Evolutionary conservation across 2,113 vertebrate genomes (phyloP), one percentile per base, ranked within the genome.

Genomic region (Manacus vitellinus): DNA sequence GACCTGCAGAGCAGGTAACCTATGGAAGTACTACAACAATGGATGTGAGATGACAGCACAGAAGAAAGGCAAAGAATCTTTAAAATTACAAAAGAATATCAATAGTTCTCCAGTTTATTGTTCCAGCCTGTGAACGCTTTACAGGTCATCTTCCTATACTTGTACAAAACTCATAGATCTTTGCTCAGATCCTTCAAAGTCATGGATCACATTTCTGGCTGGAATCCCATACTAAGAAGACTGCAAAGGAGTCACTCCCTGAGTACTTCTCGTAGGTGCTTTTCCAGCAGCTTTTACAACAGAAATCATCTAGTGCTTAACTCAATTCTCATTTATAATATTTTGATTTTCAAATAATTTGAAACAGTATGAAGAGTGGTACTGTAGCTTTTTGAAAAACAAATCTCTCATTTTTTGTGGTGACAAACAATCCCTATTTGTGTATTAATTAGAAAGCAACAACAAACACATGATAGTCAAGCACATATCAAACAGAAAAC

Each of bases 381-480:
- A 89, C 70, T 85, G 66, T 49, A 97, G 79, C 73, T 73, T 89
- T 59, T 81, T 78, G 89, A 97, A 93, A 97, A 58, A 91, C 95
- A 70, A 44, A 86, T 91, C 68, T 93, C 9, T 55, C 61, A 24
- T 28, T 54, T 90, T 70, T 83, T 91, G 41, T 86, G 61, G 80
- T 65, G 52, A 41, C 55, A 88, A 78, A 93, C 51, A 94, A 97
- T 96, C 58, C 89, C 76, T 94, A 96, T 91, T 97, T 89, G 95
- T 92, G 82, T 65, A 92, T 72, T 77, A 88, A 95, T 92, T 96
- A 96, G 91, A 52, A 92, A 95, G 91, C 83, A 97, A 76, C 37
- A 68, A 27, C 85, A 37, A 79, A 70, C 61, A 81, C 87, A 75
- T 27, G 72, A 94, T 85, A 96, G 74, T 85, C 75, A 91, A 95